Evolutionary conservation across 2,797 vertebrate genomes (phyloP), one percentile per base, ranked within the genome.

Genomic region (Aplochiton taeniatus): DNA sequence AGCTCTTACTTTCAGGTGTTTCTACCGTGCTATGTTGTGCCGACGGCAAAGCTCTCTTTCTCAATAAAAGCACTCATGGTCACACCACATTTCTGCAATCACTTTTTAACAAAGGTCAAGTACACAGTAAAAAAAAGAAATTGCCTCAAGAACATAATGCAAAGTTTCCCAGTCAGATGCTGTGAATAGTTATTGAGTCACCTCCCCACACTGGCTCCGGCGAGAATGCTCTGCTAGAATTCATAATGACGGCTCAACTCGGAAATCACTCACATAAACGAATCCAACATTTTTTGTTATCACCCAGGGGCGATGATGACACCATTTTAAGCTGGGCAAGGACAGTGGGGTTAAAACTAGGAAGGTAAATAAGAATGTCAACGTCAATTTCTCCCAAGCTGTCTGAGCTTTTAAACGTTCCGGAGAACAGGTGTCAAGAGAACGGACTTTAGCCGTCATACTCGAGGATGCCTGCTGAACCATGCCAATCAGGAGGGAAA

Each of bases 401-500:
- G 63, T 13, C 16, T 53, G 11, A 9, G 13, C 31, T 9, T 44
- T 54, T 47, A 65, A 70, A 44, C 61, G 5, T 43, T 51, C 61
- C 61, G 51, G 8, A 55, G 64, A 67, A 4, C 54, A 71, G 16
- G 48, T 58, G 58, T 67, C 74, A 64, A 68, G 55, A 8, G 58
- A 71, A 61, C 57, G 46, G 82, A 72, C 76, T 75, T 81, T 70
- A 73, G 74, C 66, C 65, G 69, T 48, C 75, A 69, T 72, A 60
- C 46, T 60, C 49, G 9, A n/a, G 63, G 66, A 56, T 14, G 49
- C 20, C 20, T 57, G 46, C 43, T 56, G 52, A 47, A 56, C 44
- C 16, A 0, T 19, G 66, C 68, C 55, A 66, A 70, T 68, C 64
- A 61, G 20, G 11, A 44, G 70, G 83, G 79, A 75, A 72, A 69